Evolutionary conservation across 2,113 vertebrate genomes (phyloP).

Genomic region (Lophochroa leadbeateri): DNA sequence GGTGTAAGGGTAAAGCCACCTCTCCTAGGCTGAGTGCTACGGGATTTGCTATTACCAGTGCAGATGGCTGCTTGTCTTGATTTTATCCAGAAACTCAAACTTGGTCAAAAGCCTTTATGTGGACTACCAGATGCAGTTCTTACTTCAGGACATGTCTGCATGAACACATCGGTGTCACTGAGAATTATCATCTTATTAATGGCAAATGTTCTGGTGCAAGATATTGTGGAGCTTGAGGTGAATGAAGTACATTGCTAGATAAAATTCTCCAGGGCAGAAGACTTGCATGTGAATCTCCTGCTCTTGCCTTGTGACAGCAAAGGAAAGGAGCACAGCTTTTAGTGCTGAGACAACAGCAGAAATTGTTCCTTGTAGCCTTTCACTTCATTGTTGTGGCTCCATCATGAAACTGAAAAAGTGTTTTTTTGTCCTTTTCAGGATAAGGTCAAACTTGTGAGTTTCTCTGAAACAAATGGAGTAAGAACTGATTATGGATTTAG

Average conservation of each 20-base stretch:
- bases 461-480: background rate
- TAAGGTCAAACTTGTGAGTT: background rate
- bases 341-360: background rate
- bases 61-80: background rate
- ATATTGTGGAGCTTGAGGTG: background rate
- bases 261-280: background rate
- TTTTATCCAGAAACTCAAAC: background rate
- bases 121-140: background rate
- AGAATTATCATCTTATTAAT: fast-evolving
- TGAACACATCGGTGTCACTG: fast-evolving
- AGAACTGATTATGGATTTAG: background rate
- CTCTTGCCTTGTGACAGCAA: background rate
- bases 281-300: background rate
- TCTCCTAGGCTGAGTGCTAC: fast-evolving
- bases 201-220: background rate
- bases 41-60: background rate
- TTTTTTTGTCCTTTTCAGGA: background rate
- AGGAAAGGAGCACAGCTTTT: background rate
- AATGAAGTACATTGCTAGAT: no score
- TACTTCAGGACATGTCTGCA: background rate
- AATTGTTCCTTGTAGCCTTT: background rate
- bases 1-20: background rate
- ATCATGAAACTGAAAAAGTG: background rate
- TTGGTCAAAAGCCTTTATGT: background rate
- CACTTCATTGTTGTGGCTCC: background rate